These are phyloP conservation scores for Oxytorus armatus DNA, from an alignment of 2,888 invertebrate genomes.

Conservation along the genomic window DNA sequence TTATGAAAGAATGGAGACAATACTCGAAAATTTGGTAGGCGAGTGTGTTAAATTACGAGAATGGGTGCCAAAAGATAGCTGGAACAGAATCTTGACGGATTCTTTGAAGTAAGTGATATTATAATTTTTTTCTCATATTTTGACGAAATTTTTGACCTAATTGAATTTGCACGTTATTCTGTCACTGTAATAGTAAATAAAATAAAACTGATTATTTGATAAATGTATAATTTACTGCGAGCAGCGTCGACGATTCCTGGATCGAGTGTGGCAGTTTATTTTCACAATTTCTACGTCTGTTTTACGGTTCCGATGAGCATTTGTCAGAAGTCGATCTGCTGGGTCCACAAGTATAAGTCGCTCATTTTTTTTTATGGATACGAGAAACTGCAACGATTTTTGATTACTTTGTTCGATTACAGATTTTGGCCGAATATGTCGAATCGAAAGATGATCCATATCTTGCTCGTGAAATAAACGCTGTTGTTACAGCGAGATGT, in stretches of 20 bases:
- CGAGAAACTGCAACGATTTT: not conserved
- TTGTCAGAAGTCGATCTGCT: constrained; percentile 38
- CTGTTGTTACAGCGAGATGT: constrained; percentile 73
- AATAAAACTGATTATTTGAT: not conserved
- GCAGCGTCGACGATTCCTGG: constrained; percentile 64
- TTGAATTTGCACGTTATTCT: too few species aligned
- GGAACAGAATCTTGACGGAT: constrained; percentile 59
- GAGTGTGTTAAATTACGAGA: constrained; percentile 56
- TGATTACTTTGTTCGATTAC: constrained; percentile 44
- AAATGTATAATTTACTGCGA: not conserved
- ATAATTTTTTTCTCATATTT: not conserved
- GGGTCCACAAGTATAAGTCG: constrained; percentile 47
- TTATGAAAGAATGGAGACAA: constrained; percentile 56
- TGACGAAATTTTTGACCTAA: too few species aligned
- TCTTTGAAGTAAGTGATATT: constrained; percentile 38
- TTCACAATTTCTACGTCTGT: constrained; percentile 60
- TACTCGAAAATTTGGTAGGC: constrained; percentile 54
- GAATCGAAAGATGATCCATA: constrained; percentile 65
- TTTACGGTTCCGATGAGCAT: constrained; percentile 51
- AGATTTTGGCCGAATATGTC: constrained; percentile 73
- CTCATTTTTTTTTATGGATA: constrained; percentile 1
- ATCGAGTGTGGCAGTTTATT: constrained; percentile 67
- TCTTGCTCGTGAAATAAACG: constrained; percentile 68
- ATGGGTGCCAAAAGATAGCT: constrained; percentile 56
- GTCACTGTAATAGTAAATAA: too few species aligned